phyloP scores from a whole-genome alignment of 1,140 invertebrate genomes.

The Rhopalosiphum maidis region DNA sequence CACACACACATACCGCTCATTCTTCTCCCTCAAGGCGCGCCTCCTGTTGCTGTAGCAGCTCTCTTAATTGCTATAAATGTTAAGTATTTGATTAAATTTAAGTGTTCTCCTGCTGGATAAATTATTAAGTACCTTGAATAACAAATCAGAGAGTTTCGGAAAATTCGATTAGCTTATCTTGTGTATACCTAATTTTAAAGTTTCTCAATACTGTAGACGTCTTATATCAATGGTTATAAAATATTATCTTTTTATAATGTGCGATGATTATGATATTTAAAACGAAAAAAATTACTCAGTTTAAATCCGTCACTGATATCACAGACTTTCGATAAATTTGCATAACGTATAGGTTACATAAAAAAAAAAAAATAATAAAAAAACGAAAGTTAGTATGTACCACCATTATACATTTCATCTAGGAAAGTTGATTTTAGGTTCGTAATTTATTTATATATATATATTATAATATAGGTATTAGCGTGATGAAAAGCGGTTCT shows the following conservation, averaged over 20 bases:
- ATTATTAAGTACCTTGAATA: constrained; percentile 44
- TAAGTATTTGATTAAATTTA: constrained; percentile 37
- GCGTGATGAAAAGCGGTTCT: neutral
- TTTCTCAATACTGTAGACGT: neutral
- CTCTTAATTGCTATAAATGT: constrained; percentile 42
- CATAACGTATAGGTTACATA: too few relatives aligned
- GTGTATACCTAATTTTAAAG: neutral
- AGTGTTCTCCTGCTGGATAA: constrained; percentile 39
- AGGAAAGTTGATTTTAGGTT: neutral
- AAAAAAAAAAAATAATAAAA: neutral
- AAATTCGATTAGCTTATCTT: constrained; percentile 13
- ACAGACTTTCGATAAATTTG: neutral
- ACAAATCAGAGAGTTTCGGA: constrained; percentile 33
- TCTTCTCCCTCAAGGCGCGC: neutral
- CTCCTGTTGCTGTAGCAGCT: constrained; percentile 34
- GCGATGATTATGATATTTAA: neutral
- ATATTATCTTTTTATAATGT: neutral
- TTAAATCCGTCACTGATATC: neutral
- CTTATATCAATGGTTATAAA: neutral
- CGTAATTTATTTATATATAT: neutral
- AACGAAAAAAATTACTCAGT: neutral
- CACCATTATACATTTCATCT: neutral
- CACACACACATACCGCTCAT: neutral
- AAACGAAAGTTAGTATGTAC: neutral
- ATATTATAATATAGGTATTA: neutral